Evolutionary conservation across 2,888 invertebrate species (phyloP).

Genomic region (Lasius platythorax): DNA sequence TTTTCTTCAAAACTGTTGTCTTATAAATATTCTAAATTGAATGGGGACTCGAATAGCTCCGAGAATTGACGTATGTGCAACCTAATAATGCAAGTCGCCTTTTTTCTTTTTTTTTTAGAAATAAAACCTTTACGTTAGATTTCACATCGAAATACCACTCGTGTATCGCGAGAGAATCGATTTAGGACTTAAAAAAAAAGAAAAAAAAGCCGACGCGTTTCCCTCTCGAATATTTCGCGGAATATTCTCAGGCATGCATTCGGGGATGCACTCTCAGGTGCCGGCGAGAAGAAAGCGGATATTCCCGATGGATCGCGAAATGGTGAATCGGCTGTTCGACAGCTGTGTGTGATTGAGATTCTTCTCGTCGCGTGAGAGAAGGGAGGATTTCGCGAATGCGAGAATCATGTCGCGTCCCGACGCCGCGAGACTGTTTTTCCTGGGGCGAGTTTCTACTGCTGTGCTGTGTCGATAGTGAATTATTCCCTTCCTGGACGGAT

Average conservation of each 20-base stretch:
- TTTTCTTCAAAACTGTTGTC: no score
- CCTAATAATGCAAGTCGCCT: not conserved
- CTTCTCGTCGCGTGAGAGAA: conserved; percentile 36
- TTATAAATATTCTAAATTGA: not conserved
- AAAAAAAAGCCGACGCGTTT: conserved; percentile 4
- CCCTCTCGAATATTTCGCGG: conserved; percentile 18
- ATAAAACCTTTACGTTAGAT: not conserved
- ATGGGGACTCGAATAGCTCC: not conserved
- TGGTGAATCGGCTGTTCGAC: conserved; percentile 31
- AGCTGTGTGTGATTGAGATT: conserved; percentile 41
- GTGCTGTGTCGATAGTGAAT: conserved; percentile 35
- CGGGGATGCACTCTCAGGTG: conserved; percentile 49
- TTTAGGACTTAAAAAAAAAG: not conserved
- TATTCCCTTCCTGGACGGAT: conserved; percentile 25
- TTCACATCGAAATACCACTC: not conserved
- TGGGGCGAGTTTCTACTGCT: conserved; percentile 26
- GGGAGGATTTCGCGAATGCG: conserved; percentile 31
- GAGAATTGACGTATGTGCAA: not conserved
- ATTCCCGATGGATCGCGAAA: conserved; percentile 39
- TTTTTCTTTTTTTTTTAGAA: not conserved
- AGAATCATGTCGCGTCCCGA: conserved; percentile 44
- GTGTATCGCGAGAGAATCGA: not conserved
- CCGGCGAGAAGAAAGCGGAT: conserved; percentile 43
- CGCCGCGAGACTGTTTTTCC: conserved; percentile 44
- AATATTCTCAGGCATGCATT: conserved; percentile 46